Evolutionary conservation across 1,140 invertebrate genomes (phyloP).

Genomic region (Drosophila saltans): DNA sequence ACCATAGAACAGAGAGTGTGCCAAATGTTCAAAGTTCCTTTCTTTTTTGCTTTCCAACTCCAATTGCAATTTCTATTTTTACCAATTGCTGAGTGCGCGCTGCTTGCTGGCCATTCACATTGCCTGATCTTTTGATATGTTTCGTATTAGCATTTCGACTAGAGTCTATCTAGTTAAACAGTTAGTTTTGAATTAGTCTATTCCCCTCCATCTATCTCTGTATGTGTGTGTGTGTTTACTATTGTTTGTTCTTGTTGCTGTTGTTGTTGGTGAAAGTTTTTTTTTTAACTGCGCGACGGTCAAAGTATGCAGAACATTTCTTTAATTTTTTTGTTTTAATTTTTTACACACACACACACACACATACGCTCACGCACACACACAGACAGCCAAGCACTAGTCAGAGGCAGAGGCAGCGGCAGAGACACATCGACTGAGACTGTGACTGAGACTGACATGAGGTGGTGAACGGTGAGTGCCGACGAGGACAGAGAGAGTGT

Average conservation of each 20-base stretch:
- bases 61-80: conserved; percentile 37
- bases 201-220: not conserved
- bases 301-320: conserved; percentile 8
- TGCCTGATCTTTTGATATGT: too few species aligned
- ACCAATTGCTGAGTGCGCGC: not conserved
- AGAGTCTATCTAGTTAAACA: not conserved
- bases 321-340: conserved; percentile 11
- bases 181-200: conserved; percentile 2
- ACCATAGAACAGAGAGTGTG: too few species aligned
- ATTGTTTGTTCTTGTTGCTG: not conserved
- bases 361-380: conserved; percentile 26
- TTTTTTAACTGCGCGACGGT: conserved; percentile 17
- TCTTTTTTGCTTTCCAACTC: conserved; percentile 35
- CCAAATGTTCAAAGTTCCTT: not conserved
- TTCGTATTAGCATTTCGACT: too few species aligned
- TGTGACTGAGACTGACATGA: conserved; percentile 21
- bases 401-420: not conserved
- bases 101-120: too few species aligned
- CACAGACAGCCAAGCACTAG: conserved; percentile 7
- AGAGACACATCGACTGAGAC: conserved; percentile 11
- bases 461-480: conserved; percentile 8
- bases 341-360: conserved; percentile 42
- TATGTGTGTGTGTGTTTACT: conserved; percentile 24
- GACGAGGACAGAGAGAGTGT: conserved; percentile 43
- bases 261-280: conserved; percentile 23